Conservation (phyloP, 64 coral and sea anemone species). For the Actinia equina region DNA sequence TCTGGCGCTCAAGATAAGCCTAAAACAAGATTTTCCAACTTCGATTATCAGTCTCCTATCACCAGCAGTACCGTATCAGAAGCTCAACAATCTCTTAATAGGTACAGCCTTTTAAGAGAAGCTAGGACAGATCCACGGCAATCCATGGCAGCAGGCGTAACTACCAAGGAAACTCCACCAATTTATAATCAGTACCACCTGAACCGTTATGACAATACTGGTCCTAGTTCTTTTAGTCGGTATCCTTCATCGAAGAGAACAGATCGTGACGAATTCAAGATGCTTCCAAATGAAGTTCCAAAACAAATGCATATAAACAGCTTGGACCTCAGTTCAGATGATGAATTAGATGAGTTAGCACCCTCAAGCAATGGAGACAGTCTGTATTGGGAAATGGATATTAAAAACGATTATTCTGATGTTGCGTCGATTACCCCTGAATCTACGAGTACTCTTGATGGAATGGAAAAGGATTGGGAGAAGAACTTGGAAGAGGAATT, state of each 20-base stretch:
- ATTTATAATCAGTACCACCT: not conserved
- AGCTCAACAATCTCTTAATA: slow-evolving; percentile 1
- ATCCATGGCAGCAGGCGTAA: not conserved
- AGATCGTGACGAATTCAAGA: not conserved
- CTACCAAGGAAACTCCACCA: not conserved
- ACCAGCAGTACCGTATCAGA: not conserved
- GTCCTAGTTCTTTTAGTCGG: not conserved
- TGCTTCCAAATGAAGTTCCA: slow-evolving; percentile 5
- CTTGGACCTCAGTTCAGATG: slow-evolving; percentile 35
- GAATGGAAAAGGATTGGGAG: slow-evolving; percentile 70
- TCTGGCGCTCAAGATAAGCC: not conserved
- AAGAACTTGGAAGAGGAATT: slow-evolving; percentile 71
- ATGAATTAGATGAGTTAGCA: slow-evolving; percentile 27
- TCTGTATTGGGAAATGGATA: slow-evolving; percentile 55
- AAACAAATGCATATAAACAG: not conserved
- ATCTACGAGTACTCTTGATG: slow-evolving; percentile 48
- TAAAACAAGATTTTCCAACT: not conserved
- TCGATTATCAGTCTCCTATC: not conserved
- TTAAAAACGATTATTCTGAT: slow-evolving; percentile 64
- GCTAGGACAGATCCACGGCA: not conserved
- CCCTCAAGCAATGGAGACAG: slow-evolving; percentile 32
- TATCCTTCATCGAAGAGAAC: not conserved
- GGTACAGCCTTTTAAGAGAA: not conserved
- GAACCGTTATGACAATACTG: not conserved
- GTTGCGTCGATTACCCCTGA: slow-evolving; percentile 41